Evolutionary conservation across 1,140 invertebrate genomes (phyloP).

Genomic region (Leptinotarsa lineolata): DNA sequence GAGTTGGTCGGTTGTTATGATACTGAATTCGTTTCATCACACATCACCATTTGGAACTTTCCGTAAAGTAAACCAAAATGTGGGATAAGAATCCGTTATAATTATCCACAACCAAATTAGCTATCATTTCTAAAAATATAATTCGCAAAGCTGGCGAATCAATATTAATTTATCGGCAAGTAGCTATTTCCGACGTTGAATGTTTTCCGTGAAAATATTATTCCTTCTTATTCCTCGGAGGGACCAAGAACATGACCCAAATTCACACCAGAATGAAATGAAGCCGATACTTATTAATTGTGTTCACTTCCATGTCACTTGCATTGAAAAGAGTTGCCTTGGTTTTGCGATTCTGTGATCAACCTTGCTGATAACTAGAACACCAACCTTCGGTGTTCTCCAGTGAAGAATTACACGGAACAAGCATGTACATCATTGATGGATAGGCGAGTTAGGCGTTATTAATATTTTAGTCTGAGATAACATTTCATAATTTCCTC

Average conservation of each 20-base stretch:
- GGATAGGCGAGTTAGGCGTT: too few species aligned
- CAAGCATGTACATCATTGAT: too few species aligned
- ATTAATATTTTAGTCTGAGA: too few species aligned
- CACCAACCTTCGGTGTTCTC: background rate
- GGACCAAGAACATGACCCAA: background rate
- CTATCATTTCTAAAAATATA: slow-evolving; percentile 7
- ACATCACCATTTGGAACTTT: background rate
- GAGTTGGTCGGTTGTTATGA: background rate
- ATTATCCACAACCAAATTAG: slow-evolving; percentile 1
- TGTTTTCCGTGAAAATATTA: slow-evolving; percentile 4
- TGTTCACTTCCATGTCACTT: slow-evolving; percentile 5
- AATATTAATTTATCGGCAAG: background rate
- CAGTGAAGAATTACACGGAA: background rate
- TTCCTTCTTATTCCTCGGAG: background rate
- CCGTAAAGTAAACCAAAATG: background rate
- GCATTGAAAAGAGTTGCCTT: background rate
- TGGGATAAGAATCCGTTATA: slow-evolving; percentile 5
- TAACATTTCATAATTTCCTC: too few species aligned
- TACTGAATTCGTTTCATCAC: background rate
- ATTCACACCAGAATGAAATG: background rate
- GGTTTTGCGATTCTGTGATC: background rate
- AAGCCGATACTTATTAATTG: background rate
- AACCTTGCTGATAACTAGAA: background rate
- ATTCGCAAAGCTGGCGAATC: background rate
- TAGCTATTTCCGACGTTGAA: background rate